phyloP scores from a whole-genome alignment of 2,113 vertebrate species.

The Malaclemys terrapin region DNA sequence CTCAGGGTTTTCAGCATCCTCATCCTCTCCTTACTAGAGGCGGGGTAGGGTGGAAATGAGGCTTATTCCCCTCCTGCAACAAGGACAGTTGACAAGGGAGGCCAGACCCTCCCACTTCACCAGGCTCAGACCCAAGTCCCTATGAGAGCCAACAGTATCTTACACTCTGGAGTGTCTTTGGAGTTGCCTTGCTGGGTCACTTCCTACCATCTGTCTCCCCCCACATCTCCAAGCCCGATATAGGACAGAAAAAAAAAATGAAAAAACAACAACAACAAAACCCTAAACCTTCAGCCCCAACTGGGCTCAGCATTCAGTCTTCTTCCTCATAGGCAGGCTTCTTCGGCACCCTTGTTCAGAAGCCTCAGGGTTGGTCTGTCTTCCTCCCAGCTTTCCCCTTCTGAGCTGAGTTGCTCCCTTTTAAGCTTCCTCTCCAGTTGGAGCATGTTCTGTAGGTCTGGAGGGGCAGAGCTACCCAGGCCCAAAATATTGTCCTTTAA shows the following conservation, averaged over 20 bases:
- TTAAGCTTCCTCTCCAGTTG: background rate
- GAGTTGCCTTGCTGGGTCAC: background rate
- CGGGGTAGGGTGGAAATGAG: background rate
- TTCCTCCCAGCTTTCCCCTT: background rate
- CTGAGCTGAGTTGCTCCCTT: background rate
- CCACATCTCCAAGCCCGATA: background rate
- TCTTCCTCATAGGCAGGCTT: background rate
- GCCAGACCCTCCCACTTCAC: background rate
- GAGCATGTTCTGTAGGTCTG: background rate
- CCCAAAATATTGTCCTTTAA: background rate
- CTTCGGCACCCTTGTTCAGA: background rate
- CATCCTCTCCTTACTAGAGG: background rate
- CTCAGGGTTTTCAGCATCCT: background rate
- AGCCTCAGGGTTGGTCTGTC: background rate
- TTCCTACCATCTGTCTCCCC: background rate
- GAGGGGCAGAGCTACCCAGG: background rate
- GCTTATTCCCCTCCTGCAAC: background rate
- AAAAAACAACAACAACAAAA: too few species aligned
- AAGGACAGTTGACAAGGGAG: background rate
- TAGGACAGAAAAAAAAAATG: too few species aligned
- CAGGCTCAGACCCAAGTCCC: background rate
- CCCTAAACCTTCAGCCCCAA: background rate
- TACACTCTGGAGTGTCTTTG: background rate
- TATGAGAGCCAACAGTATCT: background rate
- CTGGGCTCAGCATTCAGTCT: background rate